A percentile compares a stretch with the other conserved stretches of the same genome.
Evolutionary conservation across 2,113 vertebrate species (phyloP).

Genomic region (Silurus meridionalis): DNA sequence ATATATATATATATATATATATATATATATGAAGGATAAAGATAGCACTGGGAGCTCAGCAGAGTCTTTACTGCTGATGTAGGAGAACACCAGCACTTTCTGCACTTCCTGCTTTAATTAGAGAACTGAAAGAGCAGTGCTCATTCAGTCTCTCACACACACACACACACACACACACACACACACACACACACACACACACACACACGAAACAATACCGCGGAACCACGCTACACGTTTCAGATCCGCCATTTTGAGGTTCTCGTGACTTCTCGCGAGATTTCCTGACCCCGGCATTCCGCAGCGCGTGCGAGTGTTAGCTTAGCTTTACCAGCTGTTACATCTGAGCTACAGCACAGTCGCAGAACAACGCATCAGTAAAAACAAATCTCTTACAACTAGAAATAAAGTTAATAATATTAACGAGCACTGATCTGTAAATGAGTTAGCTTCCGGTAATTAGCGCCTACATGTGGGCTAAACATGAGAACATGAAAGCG

Average conservation of each 20-base stretch:
- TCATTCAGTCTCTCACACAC: neutral
- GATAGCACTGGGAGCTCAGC: neutral
- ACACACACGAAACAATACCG: neutral
- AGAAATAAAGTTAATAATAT: neutral
- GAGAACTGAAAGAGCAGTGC: neutral
- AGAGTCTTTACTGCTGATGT: neutral
- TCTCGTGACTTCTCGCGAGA: neutral
- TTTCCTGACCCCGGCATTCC: neutral
- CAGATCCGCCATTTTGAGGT: neutral
- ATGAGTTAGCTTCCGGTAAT: neutral
- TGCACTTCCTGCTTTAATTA: neutral
- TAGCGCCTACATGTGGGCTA: neutral
- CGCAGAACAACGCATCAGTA: no score
- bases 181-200: no score
- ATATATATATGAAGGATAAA: neutral
- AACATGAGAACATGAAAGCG: neutral
- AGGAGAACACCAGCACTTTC: neutral
- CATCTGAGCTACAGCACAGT: neutral
- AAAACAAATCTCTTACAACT: no score
- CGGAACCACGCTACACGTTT: no score
- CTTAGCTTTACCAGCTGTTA: no score
- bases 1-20: no score
- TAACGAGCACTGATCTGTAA: neutral
- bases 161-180: no score
- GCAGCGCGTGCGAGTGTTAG: neutral